phyloP scores from a whole-genome alignment of 1,140 invertebrate species.

The Schmidtea mediterranea region DNA sequence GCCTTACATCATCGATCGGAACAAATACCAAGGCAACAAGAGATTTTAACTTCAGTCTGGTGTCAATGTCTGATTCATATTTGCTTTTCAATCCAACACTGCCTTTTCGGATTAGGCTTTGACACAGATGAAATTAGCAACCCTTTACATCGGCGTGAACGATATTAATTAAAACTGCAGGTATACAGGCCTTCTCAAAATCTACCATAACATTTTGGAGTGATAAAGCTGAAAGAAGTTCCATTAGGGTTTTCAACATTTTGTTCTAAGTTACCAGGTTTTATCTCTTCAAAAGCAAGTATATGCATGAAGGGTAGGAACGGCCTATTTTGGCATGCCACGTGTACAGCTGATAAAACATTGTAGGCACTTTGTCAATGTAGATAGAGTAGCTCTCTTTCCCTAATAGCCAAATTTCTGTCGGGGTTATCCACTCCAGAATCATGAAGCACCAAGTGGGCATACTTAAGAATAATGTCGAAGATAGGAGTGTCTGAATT shows the following conservation, averaged over 20 bases:
- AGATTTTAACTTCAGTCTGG: too few species aligned
- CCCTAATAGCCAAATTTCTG: constrained; percentile 3
- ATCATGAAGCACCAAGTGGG: neutral
- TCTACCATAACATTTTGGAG: constrained; percentile 1
- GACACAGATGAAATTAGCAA: too few species aligned
- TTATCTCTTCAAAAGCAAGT: constrained; percentile 3
- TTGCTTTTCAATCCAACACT: too few species aligned
- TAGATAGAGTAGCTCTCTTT: neutral
- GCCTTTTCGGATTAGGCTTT: too few species aligned
- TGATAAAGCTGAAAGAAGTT: neutral
- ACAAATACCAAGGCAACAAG: too few species aligned
- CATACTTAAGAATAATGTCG: too few species aligned
- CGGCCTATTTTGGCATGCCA: constrained; percentile 2
- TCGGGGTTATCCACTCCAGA: constrained; percentile 1
- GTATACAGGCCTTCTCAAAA: constrained; percentile 4
- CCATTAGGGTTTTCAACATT: constrained; percentile 1
- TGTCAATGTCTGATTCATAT: too few species aligned
- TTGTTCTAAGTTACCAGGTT: neutral
- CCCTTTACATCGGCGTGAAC: neutral
- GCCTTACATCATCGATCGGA: too few species aligned
- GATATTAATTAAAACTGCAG: neutral
- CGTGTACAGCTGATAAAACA: constrained; percentile 4
- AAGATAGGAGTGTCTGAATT: too few species aligned
- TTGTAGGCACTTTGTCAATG: neutral
- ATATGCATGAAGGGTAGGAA: constrained; percentile 2